Conservation (phyloP, 2,797 vertebrate species). For the Myotis pilosus region DNA sequence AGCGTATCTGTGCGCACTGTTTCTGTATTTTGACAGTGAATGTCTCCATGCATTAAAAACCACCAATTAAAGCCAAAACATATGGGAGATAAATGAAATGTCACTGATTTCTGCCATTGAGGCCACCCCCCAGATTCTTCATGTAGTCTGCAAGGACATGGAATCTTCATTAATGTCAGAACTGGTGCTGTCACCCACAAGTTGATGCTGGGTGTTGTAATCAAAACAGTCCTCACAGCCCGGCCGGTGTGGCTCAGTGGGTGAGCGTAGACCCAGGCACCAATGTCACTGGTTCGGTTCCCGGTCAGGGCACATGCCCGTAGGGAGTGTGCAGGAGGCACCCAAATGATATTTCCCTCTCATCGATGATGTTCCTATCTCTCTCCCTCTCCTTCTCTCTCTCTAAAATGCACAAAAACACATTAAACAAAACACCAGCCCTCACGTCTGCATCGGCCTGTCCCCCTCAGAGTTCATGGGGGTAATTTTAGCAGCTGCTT, state of each 20-base stretch:
- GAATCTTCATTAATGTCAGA: not conserved
- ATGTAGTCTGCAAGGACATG: not conserved
- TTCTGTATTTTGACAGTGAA: conserved; percentile 21
- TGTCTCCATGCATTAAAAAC: not conserved
- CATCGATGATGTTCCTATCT: too few relatives aligned
- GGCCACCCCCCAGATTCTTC: not conserved
- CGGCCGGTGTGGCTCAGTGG: too few relatives aligned
- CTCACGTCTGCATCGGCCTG: accelerated
- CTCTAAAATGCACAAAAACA: too few relatives aligned
- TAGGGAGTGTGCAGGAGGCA: too few relatives aligned
- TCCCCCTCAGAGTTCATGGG: not conserved
- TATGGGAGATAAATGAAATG: not conserved
- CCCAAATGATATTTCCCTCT: too few relatives aligned
- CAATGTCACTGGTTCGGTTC: too few relatives aligned
- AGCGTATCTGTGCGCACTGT: not conserved
- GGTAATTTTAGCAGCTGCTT: not conserved
- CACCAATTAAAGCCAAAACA: not conserved
- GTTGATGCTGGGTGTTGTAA: not conserved
- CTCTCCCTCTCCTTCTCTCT: too few relatives aligned
- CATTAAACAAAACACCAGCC: too few relatives aligned
- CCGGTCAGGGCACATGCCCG: too few relatives aligned
- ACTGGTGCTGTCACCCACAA: not conserved
- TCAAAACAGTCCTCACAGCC: not conserved
- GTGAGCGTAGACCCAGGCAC: too few relatives aligned
- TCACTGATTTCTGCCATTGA: not conserved